These are phyloP conservation scores for Drosophila cyrtoloma DNA, from an alignment of 2,888 invertebrate genomes.

Conservation along the genomic window DNA sequence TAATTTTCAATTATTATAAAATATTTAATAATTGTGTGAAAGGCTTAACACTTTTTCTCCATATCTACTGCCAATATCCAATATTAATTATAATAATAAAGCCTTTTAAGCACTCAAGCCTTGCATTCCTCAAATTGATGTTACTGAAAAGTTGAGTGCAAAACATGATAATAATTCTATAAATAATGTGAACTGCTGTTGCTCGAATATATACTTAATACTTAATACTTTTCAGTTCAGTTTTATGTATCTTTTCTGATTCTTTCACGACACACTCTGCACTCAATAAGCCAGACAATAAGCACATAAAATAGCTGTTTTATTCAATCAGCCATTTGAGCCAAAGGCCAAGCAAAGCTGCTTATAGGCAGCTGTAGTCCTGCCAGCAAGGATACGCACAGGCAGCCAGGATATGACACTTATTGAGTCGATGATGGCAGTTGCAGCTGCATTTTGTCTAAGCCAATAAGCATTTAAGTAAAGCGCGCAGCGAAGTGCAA, in stretches of 20 bases:
- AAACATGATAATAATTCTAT: background rate
- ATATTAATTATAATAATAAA: background rate
- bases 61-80: background rate
- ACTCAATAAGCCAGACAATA: background rate
- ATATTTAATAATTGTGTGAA: too few relatives aligned
- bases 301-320: background rate
- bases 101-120: background rate
- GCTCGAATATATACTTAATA: background rate
- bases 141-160: background rate
- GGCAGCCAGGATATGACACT: slow-evolving; percentile 55
- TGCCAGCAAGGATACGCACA: background rate
- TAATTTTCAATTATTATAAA: too few relatives aligned
- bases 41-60: background rate
- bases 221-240: background rate
- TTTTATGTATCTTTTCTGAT: background rate
- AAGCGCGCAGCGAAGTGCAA: slow-evolving; percentile 50
- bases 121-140: background rate
- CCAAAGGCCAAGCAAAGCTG: slow-evolving; percentile 51
- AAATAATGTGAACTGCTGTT: background rate
- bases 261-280: background rate
- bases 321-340: slow-evolving; percentile 12
- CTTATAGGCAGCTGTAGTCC: slow-evolving; percentile 39
- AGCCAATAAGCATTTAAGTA: slow-evolving; percentile 73
- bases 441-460: slow-evolving; percentile 63
- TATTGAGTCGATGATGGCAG: slow-evolving; percentile 65